Evolutionary conservation across 2,797 vertebrate genomes (phyloP).

Genomic region (Clarias laeviceps): DNA sequence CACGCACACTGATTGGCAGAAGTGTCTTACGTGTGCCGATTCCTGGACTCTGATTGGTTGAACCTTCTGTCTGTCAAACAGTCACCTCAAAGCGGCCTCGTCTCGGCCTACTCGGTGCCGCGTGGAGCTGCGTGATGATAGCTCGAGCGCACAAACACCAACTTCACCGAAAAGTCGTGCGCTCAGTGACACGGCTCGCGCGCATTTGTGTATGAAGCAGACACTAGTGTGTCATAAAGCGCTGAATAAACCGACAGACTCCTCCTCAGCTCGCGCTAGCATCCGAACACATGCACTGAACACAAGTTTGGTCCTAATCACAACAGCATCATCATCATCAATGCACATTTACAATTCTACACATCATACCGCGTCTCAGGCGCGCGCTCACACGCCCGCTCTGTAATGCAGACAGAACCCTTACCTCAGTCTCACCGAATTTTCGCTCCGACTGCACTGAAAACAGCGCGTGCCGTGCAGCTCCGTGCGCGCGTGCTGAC

Average conservation of each 20-base stretch:
- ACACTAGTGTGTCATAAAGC: no score
- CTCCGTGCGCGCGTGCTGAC: constrained; percentile 37
- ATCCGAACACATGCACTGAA: constrained; percentile 41
- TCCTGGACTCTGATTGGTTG: constrained; percentile 39
- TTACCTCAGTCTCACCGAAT: constrained; percentile 33
- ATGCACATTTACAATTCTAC: neutral
- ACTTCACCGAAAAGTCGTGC: constrained; percentile 34
- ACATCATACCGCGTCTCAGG: neutral
- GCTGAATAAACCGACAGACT: neutral
- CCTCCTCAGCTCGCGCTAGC: constrained; percentile 3
- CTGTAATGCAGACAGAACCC: neutral
- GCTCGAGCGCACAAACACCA: constrained; percentile 27
- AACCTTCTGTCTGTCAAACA: constrained; percentile 31
- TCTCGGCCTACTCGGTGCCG: constrained; percentile 52
- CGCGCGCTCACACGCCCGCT: neutral
- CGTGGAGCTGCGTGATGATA: constrained; percentile 30
- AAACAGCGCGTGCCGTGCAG: neutral
- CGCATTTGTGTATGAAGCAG: accelerated
- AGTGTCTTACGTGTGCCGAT: neutral
- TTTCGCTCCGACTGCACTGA: neutral
- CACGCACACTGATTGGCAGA: constrained; percentile 54
- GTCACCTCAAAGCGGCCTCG: constrained; percentile 49
- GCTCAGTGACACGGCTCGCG: neutral
- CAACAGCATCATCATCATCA: constrained; percentile 34
- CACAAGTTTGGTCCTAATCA: constrained; percentile 53